A percentile compares a stretch with the other conserved stretches of the same genome.
phyloP scores from a whole-genome alignment of 1,140 invertebrate species.

The Argopecten irradians region DNA sequence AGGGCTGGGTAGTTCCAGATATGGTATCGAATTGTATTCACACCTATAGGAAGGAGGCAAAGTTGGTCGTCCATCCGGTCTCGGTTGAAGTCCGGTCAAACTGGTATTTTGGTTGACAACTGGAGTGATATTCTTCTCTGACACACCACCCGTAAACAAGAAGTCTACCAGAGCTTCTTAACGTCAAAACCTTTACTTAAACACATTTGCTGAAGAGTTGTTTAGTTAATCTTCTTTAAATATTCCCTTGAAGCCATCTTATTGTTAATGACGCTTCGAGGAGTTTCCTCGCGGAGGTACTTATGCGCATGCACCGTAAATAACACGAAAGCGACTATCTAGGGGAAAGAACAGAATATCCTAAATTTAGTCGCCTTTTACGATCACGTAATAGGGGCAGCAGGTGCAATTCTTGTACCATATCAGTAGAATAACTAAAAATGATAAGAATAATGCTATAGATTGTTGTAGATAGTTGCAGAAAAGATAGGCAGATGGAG shows the following conservation, averaged over 20 bases:
- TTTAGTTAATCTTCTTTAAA: constrained; percentile 25
- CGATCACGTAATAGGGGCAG: no score
- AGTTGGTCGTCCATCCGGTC: no score
- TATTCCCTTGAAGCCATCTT: constrained; percentile 30
- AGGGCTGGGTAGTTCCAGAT: no score
- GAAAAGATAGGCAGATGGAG: no score
- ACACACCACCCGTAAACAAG: background rate
- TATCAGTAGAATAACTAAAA: no score
- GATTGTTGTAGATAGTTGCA: no score
- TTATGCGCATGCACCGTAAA: constrained; percentile 31
- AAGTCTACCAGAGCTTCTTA: background rate
- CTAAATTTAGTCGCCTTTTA: no score
- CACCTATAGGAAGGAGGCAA: no score
- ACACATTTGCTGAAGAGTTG: background rate
- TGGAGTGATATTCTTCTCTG: no score
- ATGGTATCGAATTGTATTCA: background rate
- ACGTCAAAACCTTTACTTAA: background rate
- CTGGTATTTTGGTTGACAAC: background rate
- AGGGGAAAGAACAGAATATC: no score
- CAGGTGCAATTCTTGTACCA: no score
- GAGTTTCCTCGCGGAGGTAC: constrained; percentile 19
- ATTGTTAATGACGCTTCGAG: background rate
- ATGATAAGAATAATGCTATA: no score
- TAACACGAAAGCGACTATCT: constrained; percentile 30
- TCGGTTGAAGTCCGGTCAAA: background rate